These are phyloP conservation scores for Cephonodes hylas DNA, from an alignment of 2,888 invertebrate species.

Conservation along the genomic window DNA sequence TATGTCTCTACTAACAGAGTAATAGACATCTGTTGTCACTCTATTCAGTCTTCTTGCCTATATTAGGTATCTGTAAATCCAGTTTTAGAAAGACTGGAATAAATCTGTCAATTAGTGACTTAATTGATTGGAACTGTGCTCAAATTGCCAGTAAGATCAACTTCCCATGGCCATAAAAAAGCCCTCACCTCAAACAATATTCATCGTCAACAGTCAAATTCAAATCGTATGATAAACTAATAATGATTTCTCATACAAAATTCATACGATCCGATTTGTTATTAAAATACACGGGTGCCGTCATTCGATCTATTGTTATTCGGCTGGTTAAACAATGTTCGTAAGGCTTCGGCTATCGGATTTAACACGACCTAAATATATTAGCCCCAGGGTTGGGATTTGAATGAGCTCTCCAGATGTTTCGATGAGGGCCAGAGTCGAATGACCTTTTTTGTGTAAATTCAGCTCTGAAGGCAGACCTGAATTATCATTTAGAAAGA, in stretches of 20 bases:
- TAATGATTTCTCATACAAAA: not conserved
- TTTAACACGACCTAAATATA: not conserved
- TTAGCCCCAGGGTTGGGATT: not conserved
- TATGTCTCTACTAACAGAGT: too few relatives aligned
- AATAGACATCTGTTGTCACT: too few relatives aligned
- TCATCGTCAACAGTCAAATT: not conserved
- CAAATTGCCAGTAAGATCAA: too few relatives aligned
- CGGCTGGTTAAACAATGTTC: not conserved
- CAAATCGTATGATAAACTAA: not conserved
- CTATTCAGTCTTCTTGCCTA: too few relatives aligned
- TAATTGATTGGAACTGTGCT: too few relatives aligned
- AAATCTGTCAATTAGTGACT: too few relatives aligned
- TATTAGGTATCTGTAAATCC: too few relatives aligned
- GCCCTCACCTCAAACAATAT: not conserved
- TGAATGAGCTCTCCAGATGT: not conserved
- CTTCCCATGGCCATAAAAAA: too few relatives aligned
- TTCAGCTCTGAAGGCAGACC: not conserved
- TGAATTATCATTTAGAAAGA: not conserved
- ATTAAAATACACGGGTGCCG: not conserved
- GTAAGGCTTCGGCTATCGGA: constrained; percentile 2
- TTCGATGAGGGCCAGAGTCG: not conserved
- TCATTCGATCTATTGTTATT: constrained; percentile 1
- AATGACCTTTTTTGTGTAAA: not conserved
- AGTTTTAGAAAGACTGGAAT: too few relatives aligned
- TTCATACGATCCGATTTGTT: not conserved